These are phyloP conservation scores for Rhogogaster chlorosoma DNA, from an alignment of 2,888 invertebrate species.

Conservation along the genomic window DNA sequence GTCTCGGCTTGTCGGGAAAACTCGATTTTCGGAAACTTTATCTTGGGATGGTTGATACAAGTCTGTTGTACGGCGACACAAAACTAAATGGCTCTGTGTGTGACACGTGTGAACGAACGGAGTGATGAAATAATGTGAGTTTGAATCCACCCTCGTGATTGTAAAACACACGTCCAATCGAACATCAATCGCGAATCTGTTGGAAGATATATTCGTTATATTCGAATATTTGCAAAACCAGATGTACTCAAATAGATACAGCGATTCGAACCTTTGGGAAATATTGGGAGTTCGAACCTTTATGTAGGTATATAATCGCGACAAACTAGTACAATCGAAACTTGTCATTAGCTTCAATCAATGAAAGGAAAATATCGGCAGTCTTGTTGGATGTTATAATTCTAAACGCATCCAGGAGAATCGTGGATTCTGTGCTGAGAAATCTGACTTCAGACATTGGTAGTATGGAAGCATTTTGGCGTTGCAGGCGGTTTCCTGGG, in stretches of 20 bases:
- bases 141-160: not conserved
- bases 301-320: not conserved
- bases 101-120: not conserved
- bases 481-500: conserved; percentile 24
- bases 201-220: not conserved
- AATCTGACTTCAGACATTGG: conserved; percentile 6
- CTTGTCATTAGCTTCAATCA: not conserved
- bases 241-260: not conserved
- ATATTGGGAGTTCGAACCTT: not conserved
- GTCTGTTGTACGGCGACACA: not conserved
- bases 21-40: not conserved
- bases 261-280: not conserved
- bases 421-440: not conserved
- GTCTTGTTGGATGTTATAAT: not conserved
- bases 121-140: not conserved
- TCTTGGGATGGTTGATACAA: not conserved
- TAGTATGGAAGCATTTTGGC: not conserved
- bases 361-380: not conserved
- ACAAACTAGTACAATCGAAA: not conserved
- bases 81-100: not conserved
- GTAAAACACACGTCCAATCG: not conserved
- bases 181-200: not conserved
- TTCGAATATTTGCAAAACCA: not conserved
- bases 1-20: not conserved
- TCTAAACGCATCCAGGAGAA: not conserved